Percentiles rank a stretch among this genome's conserved stretches.
Evolutionary conservation across 1,140 invertebrate species (phyloP).

Genomic region (Drosophila bocki): DNA sequence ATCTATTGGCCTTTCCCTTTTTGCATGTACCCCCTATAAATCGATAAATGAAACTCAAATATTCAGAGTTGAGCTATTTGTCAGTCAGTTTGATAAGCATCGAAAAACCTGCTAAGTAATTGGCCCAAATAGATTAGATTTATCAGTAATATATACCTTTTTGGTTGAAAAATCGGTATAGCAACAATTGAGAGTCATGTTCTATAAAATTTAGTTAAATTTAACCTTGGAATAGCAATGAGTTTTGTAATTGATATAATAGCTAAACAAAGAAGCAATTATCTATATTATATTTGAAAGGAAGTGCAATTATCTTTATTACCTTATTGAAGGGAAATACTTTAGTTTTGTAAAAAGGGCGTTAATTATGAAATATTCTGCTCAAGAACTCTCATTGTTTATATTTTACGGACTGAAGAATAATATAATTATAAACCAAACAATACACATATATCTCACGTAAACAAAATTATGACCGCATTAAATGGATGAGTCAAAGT

Average conservation of each 20-base stretch:
- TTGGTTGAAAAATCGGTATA: not conserved
- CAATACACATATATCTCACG: not conserved
- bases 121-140: conserved; percentile 38
- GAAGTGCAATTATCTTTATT: not conserved
- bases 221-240: conserved; percentile 1
- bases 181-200: not conserved
- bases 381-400: not conserved
- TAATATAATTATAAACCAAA: not conserved
- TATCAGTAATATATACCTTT: conserved; percentile 1
- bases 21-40: not conserved
- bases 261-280: not conserved
- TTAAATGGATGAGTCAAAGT: conserved; percentile 26
- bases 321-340: not conserved
- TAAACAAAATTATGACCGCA: not conserved
- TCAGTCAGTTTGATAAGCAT: conserved; percentile 19
- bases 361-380: not conserved
- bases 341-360: not conserved
- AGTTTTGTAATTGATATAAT: not conserved
- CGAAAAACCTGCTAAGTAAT: conserved; percentile 31
- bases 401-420: not conserved
- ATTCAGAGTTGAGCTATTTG: conserved; percentile 6
- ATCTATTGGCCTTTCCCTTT: not conserved
- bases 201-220: too few species aligned
- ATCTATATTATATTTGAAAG: not conserved
- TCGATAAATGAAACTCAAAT: conserved; percentile 25